Evolutionary conservation across 2,113 vertebrate genomes (phyloP), one percentile per base, ranked within the genome.

Genomic region (Hylia prasina): DNA sequence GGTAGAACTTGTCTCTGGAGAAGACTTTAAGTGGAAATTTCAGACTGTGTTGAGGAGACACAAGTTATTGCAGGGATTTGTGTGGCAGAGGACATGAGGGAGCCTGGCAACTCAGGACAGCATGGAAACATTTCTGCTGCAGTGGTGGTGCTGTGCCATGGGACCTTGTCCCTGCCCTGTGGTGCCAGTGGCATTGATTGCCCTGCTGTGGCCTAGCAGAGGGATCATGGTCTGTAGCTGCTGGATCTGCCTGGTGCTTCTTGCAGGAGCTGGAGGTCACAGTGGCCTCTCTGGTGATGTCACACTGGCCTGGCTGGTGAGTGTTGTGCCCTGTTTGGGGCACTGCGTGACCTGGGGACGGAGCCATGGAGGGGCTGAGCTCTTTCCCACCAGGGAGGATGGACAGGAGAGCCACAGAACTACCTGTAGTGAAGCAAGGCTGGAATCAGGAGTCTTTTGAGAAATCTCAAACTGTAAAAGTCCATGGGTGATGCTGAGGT

Each of bases 171-270:
- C 53, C 42, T 75, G 35, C 44, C 24, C 24, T 53, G 37, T 31
- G n/a, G n/a, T 51, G 39, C 48, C 10, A 17, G 19, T 0, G 0
- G 22, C 61, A 40, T 50, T 78, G 40, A 2, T 57, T 57, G 10
- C 27, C 15, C 21, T 63, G 57, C 16, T 54, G 0, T 17, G 53
- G 40, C 44, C 39, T 28, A 1, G 37, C 3, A 1, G 50, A n/a
- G n/a, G 2, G 27, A 39, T 66, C 14, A 1, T 17, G 31, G 11
- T 53, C 60, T 0, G 0, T 17, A 33, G 63, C 57, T 94, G 63
- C 72, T 83, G 69, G 31, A 22, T 45, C 31, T 87, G 27, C 57
- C 51, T 39, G 22, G 33, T 81, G 69, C 64, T 68, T 72, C 54
- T 60, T 68, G 8, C 39, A 45, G 40, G 33, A 88, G 54, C 58